phyloP scores from a whole-genome alignment of 2,888 invertebrate species.

The Alloplasta piceator region DNA sequence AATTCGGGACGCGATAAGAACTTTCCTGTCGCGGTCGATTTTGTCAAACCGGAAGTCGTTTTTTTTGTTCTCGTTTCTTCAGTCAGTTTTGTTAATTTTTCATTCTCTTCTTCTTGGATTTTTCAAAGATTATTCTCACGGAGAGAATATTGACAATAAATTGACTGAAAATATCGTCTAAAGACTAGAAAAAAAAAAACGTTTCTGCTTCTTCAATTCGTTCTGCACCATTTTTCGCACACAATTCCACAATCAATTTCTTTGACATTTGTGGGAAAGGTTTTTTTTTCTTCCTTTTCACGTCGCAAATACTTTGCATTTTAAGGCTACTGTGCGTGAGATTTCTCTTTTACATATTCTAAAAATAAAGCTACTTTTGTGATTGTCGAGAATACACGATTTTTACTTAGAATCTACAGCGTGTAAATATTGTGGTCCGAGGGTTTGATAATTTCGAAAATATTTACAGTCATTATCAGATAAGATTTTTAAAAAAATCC shows the following conservation, averaged over 20 bases:
- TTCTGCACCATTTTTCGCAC: background rate
- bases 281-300: background rate
- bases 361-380: slow-evolving; percentile 61
- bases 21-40: slow-evolving; percentile 5
- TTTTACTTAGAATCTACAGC: slow-evolving; percentile 11
- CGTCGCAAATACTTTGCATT: slow-evolving; percentile 5
- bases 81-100: background rate
- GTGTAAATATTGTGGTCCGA: slow-evolving; percentile 26
- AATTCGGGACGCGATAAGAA: slow-evolving; percentile 9
- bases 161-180: background rate
- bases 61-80: background rate
- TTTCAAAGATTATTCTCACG: background rate
- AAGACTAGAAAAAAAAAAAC: background rate
- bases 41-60: background rate
- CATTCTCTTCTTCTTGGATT: slow-evolving; percentile 5
- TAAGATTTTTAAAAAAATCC: background rate
- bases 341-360: slow-evolving; percentile 44
- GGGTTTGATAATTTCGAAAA: slow-evolving; percentile 12
- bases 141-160: background rate
- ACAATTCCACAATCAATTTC: background rate
- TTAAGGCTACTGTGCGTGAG: slow-evolving; percentile 42
- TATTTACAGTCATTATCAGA: background rate
- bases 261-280: background rate
- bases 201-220: background rate
- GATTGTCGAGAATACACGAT: slow-evolving; percentile 61